Evolutionary conservation across 2,888 invertebrate genomes (phyloP).

Genomic region (Falcaria lacertinaria): DNA sequence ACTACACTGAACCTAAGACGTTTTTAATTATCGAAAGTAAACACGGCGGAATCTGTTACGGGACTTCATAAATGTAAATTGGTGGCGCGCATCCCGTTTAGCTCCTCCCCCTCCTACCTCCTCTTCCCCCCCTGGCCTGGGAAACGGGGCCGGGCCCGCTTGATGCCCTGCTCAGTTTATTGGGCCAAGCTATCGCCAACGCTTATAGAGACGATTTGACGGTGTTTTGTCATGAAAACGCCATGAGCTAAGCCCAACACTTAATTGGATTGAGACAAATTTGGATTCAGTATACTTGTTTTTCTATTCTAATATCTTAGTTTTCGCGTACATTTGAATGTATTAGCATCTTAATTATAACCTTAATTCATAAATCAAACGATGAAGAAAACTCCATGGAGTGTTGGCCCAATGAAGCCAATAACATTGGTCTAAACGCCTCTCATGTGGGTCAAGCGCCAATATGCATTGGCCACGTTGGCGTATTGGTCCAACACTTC

Average conservation of each 20-base stretch:
- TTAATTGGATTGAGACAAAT: background rate
- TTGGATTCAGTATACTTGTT: too few relatives aligned
- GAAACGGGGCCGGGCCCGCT: slow-evolving; percentile 29
- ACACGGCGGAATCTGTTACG: slow-evolving; percentile 73
- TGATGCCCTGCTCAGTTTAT: background rate
- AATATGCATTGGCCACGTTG: background rate
- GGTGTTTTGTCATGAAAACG: background rate
- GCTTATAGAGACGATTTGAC: background rate
- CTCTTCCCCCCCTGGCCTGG: slow-evolving; percentile 14
- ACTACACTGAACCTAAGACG: slow-evolving; percentile 54
- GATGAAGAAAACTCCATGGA: too few relatives aligned
- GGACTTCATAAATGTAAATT: slow-evolving; percentile 78
- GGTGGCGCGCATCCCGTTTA: slow-evolving; percentile 74
- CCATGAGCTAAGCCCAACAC: background rate
- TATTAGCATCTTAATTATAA: too few relatives aligned
- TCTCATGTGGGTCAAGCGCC: background rate
- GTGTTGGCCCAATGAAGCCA: too few relatives aligned
- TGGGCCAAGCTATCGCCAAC: background rate
- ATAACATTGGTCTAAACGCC: too few relatives aligned
- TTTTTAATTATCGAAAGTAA: slow-evolving; percentile 78
- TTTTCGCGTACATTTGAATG: too few relatives aligned
- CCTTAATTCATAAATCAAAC: too few relatives aligned
- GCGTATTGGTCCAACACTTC: background rate
- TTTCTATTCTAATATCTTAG: too few relatives aligned
- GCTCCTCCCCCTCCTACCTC: slow-evolving; percentile 33